Evolutionary conservation across 2,888 invertebrate species (phyloP), one percentile per base, ranked within the genome.

Genomic region (Campoplex nolae): DNA sequence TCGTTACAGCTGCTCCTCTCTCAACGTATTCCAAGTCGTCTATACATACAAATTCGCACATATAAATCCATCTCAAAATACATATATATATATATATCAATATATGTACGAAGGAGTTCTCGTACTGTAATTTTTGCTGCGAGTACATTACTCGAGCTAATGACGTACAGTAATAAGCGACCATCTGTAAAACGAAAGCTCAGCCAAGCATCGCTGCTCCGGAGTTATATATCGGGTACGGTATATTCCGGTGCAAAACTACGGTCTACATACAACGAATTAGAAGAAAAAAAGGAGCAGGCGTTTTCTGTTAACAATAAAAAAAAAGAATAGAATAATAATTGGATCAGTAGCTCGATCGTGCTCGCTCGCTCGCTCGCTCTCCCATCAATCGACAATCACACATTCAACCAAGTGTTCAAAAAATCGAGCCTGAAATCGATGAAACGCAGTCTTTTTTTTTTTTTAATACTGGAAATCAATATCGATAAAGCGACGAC

Each of bases 151-250:
- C 78, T 70, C 54, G 56, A 78, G 73, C 78, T 83, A 83, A 83
- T 83, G 78, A 83, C 83, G 77, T 65, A n/a, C n/a, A 78, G 73
- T 83, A 83, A 83, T 83, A 78, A 83, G 83, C 83, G 73, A 73
- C 48, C 54, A 65, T 67, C 73, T 83, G 51, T 83, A 78, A 83
- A 83, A 68, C 84, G 68, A 84, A 80, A 80, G 84, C 79, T 84
- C 70, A 79, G 73, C 74, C 35, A 75, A 84, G 68, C 84, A 80
- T 79, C 70, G 23, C 23, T 23, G 79, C 74, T 45, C 35, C 73
- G 16, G 18, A 74, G 42, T 56, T 45, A 23, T 45, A 23, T 73
- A 77, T 77, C 54, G 48, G 23, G 65, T 54, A 51, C 65, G 48
- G 76, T 76, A 65, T 65, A 65, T 65, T 54, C 65, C 38, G 65